phyloP scores from a whole-genome alignment of 2,797 vertebrate species.

The Apogon hyalosoma region DNA sequence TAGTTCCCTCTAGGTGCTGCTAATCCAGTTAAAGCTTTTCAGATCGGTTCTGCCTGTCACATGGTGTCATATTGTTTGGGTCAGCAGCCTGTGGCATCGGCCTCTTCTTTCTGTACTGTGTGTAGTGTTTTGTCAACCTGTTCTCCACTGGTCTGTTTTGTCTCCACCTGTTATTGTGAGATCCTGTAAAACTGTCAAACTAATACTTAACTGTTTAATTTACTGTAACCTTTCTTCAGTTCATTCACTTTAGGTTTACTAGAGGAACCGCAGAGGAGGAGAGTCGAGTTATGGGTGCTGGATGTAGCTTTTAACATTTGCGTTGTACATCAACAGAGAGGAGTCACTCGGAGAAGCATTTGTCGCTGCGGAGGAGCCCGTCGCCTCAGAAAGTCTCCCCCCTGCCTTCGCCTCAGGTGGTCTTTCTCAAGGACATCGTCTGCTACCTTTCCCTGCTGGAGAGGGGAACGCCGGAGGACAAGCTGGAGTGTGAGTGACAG shows the following conservation, averaged over 20 bases:
- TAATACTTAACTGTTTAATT: constrained; percentile 9
- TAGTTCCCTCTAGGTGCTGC: constrained; percentile 5
- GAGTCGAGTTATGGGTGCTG: not conserved
- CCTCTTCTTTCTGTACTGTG: constrained; percentile 12
- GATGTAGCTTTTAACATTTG: not conserved
- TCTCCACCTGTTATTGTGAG: constrained; percentile 5
- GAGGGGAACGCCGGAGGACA: constrained; percentile 92
- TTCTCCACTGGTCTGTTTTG: constrained; percentile 26
- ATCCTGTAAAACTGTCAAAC: constrained; percentile 29
- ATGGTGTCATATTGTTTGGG: constrained; percentile 22
- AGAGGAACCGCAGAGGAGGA: not conserved
- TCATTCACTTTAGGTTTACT: not conserved
- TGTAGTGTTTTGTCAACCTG: constrained; percentile 3
- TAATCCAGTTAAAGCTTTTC: constrained; percentile 14
- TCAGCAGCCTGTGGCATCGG: constrained; percentile 4
- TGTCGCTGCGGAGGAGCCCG: constrained; percentile 82
- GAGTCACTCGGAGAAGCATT: constrained; percentile 78
- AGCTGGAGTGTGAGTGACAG: constrained; percentile 92
- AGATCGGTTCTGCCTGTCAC: constrained; percentile 10
- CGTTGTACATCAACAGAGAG: constrained; percentile 75
- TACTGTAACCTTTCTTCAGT: not conserved
- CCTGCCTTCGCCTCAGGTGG: constrained; percentile 79
- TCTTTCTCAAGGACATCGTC: constrained; percentile 94
- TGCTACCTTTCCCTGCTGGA: constrained; percentile 96
- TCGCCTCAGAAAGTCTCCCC: constrained; percentile 77